phyloP scores from a whole-genome alignment of 2,113 vertebrate species.

The Silurus meridionalis region DNA sequence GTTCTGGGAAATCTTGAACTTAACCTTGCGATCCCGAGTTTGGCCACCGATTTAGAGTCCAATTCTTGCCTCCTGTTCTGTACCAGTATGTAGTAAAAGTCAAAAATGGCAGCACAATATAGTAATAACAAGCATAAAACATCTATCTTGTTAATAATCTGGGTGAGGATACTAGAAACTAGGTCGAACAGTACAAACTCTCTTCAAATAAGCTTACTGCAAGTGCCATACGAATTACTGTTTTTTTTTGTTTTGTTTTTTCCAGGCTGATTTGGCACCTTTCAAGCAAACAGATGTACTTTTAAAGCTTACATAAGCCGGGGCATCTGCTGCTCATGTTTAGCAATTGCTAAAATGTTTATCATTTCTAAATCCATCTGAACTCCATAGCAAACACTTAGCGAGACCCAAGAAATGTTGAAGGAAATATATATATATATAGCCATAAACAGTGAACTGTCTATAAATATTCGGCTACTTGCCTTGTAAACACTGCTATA shows the following conservation, averaged over 20 bases:
- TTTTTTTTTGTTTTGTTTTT: not conserved
- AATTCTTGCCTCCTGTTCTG: not conserved
- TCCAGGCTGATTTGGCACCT: not conserved
- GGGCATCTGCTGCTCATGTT: conserved; percentile 11
- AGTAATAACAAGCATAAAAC: not conserved
- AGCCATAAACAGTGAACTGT: conserved; percentile 81
- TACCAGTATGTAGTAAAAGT: not conserved
- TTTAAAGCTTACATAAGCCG: conserved; percentile 2
- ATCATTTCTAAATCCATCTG: not conserved
- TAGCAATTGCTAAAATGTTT: not conserved
- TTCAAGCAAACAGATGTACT: conserved; percentile 9
- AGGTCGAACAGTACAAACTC: not conserved
- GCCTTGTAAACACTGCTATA: conserved; percentile 63
- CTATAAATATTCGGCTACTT: conserved; percentile 64
- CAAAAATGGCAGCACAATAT: not conserved
- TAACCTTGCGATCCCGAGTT: not conserved
- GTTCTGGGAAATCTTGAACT: not conserved
- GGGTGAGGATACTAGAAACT: not conserved
- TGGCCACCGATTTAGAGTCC: not conserved
- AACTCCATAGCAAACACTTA: not conserved
- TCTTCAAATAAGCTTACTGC: not conserved
- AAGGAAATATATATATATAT: not conserved
- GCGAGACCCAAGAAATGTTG: not conserved
- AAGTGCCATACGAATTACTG: not conserved
- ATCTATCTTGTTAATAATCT: not conserved